A percentile compares a stretch with the other conserved stretches of the same genome.
These are phyloP conservation scores for Mimumesa dahlbomi DNA, from an alignment of 2,888 invertebrate genomes.

Conservation along the genomic window DNA sequence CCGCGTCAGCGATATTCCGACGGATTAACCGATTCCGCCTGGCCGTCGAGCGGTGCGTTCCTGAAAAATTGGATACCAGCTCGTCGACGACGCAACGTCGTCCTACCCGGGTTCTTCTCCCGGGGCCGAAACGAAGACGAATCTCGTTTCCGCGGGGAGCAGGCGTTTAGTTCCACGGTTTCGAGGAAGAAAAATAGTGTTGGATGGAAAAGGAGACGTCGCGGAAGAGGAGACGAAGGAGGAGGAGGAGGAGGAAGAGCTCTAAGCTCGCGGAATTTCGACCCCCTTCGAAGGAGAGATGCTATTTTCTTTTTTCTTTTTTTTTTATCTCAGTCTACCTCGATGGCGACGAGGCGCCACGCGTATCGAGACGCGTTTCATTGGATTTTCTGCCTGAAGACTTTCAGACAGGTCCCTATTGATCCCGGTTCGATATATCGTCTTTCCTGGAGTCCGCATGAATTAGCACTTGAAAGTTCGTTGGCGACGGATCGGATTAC, in stretches of 20 bases:
- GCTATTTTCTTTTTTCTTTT: too few relatives aligned
- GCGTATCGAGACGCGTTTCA: constrained; percentile 73
- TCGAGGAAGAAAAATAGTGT: constrained; percentile 8
- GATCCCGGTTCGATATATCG: constrained; percentile 72
- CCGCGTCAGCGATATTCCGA: constrained; percentile 64
- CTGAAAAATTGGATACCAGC: constrained; percentile 69
- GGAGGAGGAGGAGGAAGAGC: constrained; percentile 4
- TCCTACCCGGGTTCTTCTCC: constrained; percentile 16
- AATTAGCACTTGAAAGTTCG: constrained; percentile 66
- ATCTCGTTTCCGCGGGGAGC: constrained; percentile 39
- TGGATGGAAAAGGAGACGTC: too few relatives aligned
- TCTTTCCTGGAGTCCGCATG: constrained; percentile 69
- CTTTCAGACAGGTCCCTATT: constrained; percentile 74
- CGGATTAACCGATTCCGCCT: constrained; percentile 63
- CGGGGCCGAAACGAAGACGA: constrained; percentile 50
- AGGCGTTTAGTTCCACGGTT: too few relatives aligned
- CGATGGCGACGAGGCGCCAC: constrained; percentile 69
- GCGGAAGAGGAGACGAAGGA: constrained; percentile 1
- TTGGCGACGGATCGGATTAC: constrained; percentile 62
- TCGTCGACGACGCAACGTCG: constrained; percentile 38
- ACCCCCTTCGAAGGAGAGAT: constrained; percentile 27
- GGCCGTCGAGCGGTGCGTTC: constrained; percentile 35
- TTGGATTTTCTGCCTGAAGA: constrained; percentile 76
- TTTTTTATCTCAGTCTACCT: constrained; percentile 49
- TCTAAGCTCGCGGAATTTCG: constrained; percentile 33